Evolutionary conservation across 2,797 vertebrate species (phyloP), one percentile per base, ranked within the genome.

Genomic region (Neomorphus geoffroyi): DNA sequence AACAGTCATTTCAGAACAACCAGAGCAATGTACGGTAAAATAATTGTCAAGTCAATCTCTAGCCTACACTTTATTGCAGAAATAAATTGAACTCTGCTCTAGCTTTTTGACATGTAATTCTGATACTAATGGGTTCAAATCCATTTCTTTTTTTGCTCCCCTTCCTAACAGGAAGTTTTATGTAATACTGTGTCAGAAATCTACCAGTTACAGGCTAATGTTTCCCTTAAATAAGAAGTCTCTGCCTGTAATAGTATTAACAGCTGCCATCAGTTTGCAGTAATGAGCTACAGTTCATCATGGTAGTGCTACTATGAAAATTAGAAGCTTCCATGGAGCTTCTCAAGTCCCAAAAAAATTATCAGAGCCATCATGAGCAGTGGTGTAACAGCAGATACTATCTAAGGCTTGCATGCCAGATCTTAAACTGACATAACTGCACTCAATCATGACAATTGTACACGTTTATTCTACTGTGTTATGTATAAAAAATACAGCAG

Each of bases 61-160:
- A 92, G 80, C 86, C 96, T 96, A 87, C 92, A 96, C 89, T 96
- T 96, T 97, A 97, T 93, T 96, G 90, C 92, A 97, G 96, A 97
- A 98, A 98, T 97, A 98, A 98, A 97, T 88, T 97, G 97, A 98
- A 97, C 95, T 96, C 96, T 97, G 96, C 94, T 97, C 91, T 64
- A 96, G 95, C 82, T 97, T 97, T 98, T 95, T 97, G 97, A 97
- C 97, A 98, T 48, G 51, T 97, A 98, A 98, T 98, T 98, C 96
- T 96, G 86, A 97, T 96, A 97, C 94, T 97, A 98, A 97, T 95
- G 95, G 93, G 94, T 97, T 97, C 88, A 97, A 93, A 97, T 97
- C 84, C 91, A 97, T 96, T 97, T 97, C 92, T 97, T 90, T 45
- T 45, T 97, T 96, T 95, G 80, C 91, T 95, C 79, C 80, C 90